Percentiles rank a stretch among this genome's conserved stretches.
These are phyloP conservation scores for Leptopilina drosophilae DNA, from an alignment of 2,888 invertebrate genomes.

Conservation along the genomic window DNA sequence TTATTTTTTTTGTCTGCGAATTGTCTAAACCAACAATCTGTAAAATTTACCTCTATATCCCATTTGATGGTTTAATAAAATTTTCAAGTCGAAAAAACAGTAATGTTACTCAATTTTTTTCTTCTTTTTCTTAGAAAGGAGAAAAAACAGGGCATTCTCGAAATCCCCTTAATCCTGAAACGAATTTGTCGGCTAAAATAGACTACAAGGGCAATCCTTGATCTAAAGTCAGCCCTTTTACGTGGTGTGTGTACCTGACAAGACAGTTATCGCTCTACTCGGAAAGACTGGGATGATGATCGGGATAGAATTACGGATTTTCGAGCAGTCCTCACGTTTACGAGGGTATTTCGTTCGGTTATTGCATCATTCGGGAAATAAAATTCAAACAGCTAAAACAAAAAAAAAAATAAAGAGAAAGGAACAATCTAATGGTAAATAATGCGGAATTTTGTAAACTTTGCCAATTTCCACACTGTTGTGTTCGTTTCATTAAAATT, in stretches of 20 bases:
- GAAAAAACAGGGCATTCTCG: background rate
- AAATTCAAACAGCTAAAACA: background rate
- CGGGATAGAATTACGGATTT: conserved; percentile 49
- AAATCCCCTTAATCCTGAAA: conserved; percentile 22
- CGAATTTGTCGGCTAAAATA: conserved; percentile 35
- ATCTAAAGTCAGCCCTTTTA: conserved; percentile 3
- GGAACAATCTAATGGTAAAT: too few relatives aligned
- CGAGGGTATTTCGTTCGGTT: conserved; percentile 29
- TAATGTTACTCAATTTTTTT: too few relatives aligned
- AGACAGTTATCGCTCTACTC: conserved; percentile 46
- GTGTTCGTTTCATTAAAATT: too few relatives aligned
- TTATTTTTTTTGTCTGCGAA: too few relatives aligned
- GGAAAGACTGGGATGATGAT: conserved; percentile 39
- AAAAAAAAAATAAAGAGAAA: too few relatives aligned
- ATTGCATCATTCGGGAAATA: conserved; percentile 43
- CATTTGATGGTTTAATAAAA: too few relatives aligned
- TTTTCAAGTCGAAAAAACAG: too few relatives aligned
- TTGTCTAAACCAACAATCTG: too few relatives aligned
- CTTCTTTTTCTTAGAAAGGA: too few relatives aligned
- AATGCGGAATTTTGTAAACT: too few relatives aligned
- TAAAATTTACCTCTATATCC: too few relatives aligned
- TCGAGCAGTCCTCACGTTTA: conserved; percentile 36
- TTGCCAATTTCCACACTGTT: too few relatives aligned
- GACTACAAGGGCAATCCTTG: conserved; percentile 32
- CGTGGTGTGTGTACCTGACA: conserved; percentile 45